A percentile compares a stretch with the other conserved stretches of the same genome.
These are phyloP conservation scores for Mycogona germanica DNA, from an alignment of 2,888 invertebrate species.

Conservation along the genomic window DNA sequence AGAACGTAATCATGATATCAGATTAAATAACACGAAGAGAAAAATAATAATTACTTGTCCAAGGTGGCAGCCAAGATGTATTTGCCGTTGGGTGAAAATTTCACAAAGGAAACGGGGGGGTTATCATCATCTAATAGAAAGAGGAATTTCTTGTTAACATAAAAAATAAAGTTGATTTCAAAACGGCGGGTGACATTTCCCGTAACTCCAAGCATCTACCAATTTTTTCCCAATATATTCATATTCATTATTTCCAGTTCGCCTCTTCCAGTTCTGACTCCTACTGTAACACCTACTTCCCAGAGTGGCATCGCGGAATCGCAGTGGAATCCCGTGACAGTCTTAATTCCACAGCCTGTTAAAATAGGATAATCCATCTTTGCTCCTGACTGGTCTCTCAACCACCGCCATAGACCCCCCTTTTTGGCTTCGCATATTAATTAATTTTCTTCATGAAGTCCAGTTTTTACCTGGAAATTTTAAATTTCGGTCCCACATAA, in stretches of 20 bases:
- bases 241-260: no score
- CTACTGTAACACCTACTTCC: no score
- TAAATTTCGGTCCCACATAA: neutral
- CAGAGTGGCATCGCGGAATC: no score
- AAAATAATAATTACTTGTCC: conserved; percentile 54
- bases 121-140: conserved; percentile 77
- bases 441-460: no score
- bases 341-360: no score
- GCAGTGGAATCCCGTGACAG: no score
- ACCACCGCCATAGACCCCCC: no score
- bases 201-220: neutral
- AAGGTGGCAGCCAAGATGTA: conserved; percentile 96
- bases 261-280: no score
- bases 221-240: no score
- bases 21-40: neutral
- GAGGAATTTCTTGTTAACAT: neutral
- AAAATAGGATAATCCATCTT: no score
- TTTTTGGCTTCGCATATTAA: no score
- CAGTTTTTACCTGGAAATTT: neutral
- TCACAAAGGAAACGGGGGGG: conserved; percentile 98
- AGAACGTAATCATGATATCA: conserved; percentile 9
- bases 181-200: neutral
- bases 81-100: conserved; percentile 99
- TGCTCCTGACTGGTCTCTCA: no score
- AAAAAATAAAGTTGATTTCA: neutral